Evolutionary conservation across 1,140 invertebrate species (phyloP).

Genomic region (Habropoda laboriosa): DNA sequence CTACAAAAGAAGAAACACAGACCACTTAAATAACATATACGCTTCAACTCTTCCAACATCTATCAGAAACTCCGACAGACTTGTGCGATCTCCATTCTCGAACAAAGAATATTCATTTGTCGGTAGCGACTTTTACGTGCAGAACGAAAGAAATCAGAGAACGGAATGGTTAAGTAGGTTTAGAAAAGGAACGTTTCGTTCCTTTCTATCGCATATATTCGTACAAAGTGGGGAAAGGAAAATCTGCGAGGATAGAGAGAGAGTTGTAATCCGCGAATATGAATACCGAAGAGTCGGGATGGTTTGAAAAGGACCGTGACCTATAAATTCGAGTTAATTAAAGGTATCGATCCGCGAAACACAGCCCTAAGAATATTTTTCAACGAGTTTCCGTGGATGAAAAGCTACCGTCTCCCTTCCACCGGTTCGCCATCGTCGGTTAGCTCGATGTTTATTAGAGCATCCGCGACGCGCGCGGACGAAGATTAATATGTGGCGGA

Average conservation of each 20-base stretch:
- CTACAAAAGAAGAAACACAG: no score
- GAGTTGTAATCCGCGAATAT: neutral
- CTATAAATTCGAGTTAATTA: conserved; percentile 20
- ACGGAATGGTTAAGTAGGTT: no score
- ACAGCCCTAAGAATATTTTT: neutral
- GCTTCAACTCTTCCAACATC: no score
- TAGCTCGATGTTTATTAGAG: conserved; percentile 7
- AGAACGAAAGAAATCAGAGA: no score
- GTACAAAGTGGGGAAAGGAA: neutral
- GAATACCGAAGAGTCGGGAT: neutral
- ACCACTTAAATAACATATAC: no score
- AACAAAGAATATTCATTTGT: no score
- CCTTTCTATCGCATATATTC: no score
- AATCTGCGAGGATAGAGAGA: neutral
- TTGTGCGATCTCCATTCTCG: no score
- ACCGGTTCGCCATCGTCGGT: neutral
- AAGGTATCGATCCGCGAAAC: neutral
- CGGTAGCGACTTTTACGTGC: no score
- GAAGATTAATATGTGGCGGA: conserved; percentile 1
- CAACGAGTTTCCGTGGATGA: neutral
- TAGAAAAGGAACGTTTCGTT: no score
- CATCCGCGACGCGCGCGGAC: neutral
- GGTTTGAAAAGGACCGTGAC: conserved; percentile 4
- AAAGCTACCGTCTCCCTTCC: no score
- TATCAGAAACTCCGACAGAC: no score